Percentiles rank a stretch among this genome's conserved stretches.
Conservation (phyloP, 1,140 invertebrate genomes). For the Caenorhabditis elegans region DNA sequence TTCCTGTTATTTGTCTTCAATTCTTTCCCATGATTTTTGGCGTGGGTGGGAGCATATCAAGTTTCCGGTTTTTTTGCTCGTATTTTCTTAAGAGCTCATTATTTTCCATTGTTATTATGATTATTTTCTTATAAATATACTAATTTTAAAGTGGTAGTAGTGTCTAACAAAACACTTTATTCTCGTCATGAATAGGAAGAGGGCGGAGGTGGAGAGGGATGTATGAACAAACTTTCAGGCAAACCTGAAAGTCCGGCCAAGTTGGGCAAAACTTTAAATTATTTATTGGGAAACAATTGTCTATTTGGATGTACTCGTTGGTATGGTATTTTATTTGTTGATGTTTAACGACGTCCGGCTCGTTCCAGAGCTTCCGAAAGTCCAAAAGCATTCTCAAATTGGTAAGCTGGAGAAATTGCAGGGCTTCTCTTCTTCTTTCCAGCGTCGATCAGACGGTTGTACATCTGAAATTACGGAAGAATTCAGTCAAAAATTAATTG, state of each 20-base stretch:
- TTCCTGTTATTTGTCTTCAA: no score
- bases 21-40: no score
- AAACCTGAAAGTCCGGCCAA: background rate
- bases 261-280: background rate
- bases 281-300: background rate
- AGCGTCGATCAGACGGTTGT: conserved; percentile 35
- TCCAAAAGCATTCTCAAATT: conserved; percentile 1
- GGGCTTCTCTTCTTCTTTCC: conserved; percentile 33
- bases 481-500: background rate
- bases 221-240: background rate
- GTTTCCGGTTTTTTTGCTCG: no score
- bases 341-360: conserved; percentile 8
- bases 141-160: background rate
- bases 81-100: no score
- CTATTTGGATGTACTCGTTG: background rate
- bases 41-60: no score
- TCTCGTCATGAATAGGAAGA: background rate
- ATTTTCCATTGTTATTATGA: no score
- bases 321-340: no score
- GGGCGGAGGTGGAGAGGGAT: background rate
- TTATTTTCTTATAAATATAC: no score
- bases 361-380: background rate
- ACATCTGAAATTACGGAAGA: conserved; percentile 29
- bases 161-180: conserved; percentile 31
- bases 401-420: background rate